Conservation (phyloP, 2,797 vertebrate species). For the Naso thynnoides region DNA sequence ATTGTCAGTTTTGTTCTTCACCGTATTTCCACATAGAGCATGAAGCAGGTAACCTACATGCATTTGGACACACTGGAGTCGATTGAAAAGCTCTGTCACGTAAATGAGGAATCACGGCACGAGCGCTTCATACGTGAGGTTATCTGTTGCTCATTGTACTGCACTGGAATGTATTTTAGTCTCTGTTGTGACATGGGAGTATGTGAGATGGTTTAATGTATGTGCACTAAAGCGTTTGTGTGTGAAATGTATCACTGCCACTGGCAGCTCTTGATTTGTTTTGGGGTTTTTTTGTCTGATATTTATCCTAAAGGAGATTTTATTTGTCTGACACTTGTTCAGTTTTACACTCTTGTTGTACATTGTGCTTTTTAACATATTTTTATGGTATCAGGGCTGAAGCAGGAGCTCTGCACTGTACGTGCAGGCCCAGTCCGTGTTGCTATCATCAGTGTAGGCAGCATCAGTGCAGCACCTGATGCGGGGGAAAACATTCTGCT, state of each 20-base stretch:
- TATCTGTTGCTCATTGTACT: conserved; percentile 51
- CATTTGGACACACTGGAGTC: conserved; percentile 34
- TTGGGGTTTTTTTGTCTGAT: conserved; percentile 31
- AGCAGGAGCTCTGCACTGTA: conserved; percentile 5
- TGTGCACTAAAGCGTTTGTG: conserved; percentile 80
- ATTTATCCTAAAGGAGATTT: conserved; percentile 49
- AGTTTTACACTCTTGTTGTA: conserved; percentile 5
- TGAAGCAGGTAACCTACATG: conserved; percentile 37
- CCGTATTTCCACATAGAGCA: conserved; percentile 25
- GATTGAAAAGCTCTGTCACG: conserved; percentile 44
- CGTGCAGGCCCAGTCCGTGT: conserved; percentile 31
- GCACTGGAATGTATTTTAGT: conserved; percentile 89
- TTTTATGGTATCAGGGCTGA: neutral
- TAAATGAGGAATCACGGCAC: conserved; percentile 28
- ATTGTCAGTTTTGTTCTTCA: conserved; percentile 13
- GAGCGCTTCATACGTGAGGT: conserved; percentile 66
- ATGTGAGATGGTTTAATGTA: conserved; percentile 63
- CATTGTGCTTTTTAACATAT: neutral
- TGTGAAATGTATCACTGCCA: conserved; percentile 42
- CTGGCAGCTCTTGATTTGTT: conserved; percentile 34
- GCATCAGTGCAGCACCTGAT: conserved; percentile 64
- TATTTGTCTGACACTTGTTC: conserved; percentile 19
- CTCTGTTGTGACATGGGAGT: conserved; percentile 70
- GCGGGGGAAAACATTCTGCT: conserved; percentile 53
- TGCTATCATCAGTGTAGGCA: conserved; percentile 37